These are phyloP conservation scores for Pediacus dermestoides DNA, from an alignment of 2,888 invertebrate genomes.

Conservation along the genomic window DNA sequence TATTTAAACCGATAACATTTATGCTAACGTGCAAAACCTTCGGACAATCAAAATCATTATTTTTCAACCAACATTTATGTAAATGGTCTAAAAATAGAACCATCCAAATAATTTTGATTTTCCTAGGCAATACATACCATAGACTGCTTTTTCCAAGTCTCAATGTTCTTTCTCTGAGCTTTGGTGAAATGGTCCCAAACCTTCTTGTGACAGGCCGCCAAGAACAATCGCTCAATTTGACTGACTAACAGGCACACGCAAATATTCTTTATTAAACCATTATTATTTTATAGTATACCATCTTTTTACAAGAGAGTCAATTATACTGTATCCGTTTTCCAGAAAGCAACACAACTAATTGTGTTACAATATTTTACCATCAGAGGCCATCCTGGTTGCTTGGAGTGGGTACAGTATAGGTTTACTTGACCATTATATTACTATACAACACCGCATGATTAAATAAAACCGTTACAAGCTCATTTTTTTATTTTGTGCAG, in stretches of 20 bases:
- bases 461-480: no score
- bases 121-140: slow-evolving; percentile 66
- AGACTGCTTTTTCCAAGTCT: slow-evolving; percentile 95
- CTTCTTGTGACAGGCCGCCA: slow-evolving; percentile 93
- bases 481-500: no score
- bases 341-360: slow-evolving; percentile 9
- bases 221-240: slow-evolving; percentile 98
- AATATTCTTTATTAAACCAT: slow-evolving; percentile 43
- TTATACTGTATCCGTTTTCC: slow-evolving; percentile 21
- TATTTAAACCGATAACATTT: slow-evolving; percentile 11
- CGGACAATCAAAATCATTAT: slow-evolving; percentile 30
- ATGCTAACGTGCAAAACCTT: slow-evolving; percentile 35
- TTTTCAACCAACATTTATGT: not conserved
- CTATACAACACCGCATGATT: no score
- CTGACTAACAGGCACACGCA: slow-evolving; percentile 74
- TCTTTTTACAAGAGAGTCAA: slow-evolving; percentile 5
- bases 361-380: slow-evolving; percentile 10
- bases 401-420: slow-evolving; percentile 19
- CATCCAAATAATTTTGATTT: slow-evolving; percentile 30
- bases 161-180: slow-evolving; percentile 97
- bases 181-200: slow-evolving; percentile 99
- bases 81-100: no score
- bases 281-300: slow-evolving; percentile 19
- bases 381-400: slow-evolving; percentile 11
- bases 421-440: slow-evolving; percentile 10